Conservation (phyloP, 1,140 invertebrate genomes). For the Sarcophaga peregrina region DNA sequence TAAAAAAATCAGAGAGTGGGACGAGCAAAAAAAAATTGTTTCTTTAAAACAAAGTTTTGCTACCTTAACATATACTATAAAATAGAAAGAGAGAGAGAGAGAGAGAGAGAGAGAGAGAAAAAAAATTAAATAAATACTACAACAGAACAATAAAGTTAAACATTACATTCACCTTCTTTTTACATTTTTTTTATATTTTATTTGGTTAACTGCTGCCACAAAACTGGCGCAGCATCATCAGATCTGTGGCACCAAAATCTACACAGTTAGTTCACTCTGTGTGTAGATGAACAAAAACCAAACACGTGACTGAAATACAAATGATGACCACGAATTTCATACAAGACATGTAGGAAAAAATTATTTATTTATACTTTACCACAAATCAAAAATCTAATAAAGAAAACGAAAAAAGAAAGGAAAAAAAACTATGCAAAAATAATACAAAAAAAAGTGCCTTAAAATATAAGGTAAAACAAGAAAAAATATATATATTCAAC, state of each 20-base stretch:
- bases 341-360: neutral
- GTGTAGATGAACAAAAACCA: neutral
- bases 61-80: no score
- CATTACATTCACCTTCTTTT: constrained; percentile 17
- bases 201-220: neutral
- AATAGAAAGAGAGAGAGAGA: no score
- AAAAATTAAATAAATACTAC: neutral
- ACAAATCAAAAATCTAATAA: constrained; percentile 27
- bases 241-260: neutral
- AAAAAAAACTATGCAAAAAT: no score
- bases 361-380: constrained; percentile 10
- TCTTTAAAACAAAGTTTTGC: no score
- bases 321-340: neutral
- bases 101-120: no score
- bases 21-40: no score
- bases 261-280: neutral
- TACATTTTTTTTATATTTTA: neutral
- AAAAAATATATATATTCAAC: no score
- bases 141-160: constrained; percentile 17
- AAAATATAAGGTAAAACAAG: no score
- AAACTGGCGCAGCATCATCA: neutral
- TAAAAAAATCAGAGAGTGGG: no score
- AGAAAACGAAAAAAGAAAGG: neutral
- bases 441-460: no score
- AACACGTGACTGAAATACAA: constrained; percentile 18